phyloP scores from a whole-genome alignment of 2,113 vertebrate species.

The Stomatorhinus ivindoensis region DNA sequence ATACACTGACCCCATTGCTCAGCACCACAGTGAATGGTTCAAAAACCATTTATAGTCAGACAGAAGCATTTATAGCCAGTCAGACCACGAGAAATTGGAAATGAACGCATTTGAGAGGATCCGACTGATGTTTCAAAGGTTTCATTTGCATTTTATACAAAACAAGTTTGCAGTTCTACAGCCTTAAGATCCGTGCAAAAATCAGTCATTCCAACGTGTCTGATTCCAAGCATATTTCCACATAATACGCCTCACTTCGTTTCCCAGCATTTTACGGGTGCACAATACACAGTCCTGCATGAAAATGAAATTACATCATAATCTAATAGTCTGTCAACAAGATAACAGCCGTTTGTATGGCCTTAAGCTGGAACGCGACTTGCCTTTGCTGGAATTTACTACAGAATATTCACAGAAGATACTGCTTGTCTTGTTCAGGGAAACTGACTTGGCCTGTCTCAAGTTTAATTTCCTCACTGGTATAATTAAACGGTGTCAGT shows the following conservation, averaged over 20 bases:
- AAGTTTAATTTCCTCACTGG: background rate
- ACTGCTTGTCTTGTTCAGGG: background rate
- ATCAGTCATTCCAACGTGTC: background rate
- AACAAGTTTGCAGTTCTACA: background rate
- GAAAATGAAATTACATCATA: background rate
- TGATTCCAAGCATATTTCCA: background rate
- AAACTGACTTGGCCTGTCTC: background rate
- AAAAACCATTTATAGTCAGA: background rate
- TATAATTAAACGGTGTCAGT: background rate
- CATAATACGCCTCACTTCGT: background rate
- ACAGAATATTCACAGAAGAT: background rate
- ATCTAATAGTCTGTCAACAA: background rate
- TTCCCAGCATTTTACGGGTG: background rate
- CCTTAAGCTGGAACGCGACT: background rate
- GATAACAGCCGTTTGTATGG: background rate
- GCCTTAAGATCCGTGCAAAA: background rate
- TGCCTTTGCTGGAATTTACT: background rate
- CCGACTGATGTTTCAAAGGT: background rate
- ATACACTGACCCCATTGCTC: background rate
- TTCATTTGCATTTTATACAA: background rate
- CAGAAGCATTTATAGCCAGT: background rate
- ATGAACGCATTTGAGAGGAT: background rate
- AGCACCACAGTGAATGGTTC: background rate
- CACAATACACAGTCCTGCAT: background rate
- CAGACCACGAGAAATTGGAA: background rate